These are phyloP conservation scores for Cavia porcellus DNA, from an alignment of 2,113 vertebrate genomes.

Conservation along the genomic window DNA sequence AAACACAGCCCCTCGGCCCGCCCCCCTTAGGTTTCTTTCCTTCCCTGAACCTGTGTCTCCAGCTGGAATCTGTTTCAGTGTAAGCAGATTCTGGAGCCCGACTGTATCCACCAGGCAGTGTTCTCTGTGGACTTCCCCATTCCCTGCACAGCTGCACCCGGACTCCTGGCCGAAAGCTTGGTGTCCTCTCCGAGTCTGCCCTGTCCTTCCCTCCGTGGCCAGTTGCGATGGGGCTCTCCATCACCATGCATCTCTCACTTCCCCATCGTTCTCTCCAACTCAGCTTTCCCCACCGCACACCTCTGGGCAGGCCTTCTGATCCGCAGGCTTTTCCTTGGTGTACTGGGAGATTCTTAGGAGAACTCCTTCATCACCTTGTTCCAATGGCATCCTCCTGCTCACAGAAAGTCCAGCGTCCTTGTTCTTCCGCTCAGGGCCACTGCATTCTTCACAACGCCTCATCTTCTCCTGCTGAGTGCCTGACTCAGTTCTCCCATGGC, in stretches of 20 bases:
- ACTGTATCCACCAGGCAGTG: background rate
- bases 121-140: slow-evolving; percentile 70
- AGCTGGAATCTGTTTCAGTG: background rate
- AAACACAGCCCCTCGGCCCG: background rate
- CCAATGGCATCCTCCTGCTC: fast-evolving
- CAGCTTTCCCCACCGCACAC: background rate
- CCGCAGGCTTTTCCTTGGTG: background rate
- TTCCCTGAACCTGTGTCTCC: background rate
- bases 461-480: background rate
- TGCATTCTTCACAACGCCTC: background rate
- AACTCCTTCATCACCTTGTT: background rate
- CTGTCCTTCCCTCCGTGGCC: background rate
- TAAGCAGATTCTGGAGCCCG: background rate
- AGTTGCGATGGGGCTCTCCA: background rate
- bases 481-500: background rate
- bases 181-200: background rate
- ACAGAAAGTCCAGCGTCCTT: background rate
- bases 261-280: background rate
- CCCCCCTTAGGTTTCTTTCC: fast-evolving
- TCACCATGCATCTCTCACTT: slow-evolving; percentile 26
- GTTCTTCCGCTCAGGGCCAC: background rate
- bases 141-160: slow-evolving; percentile 15
- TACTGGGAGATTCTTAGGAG: background rate
- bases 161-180: background rate
- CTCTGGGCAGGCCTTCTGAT: background rate